A percentile compares a stretch with the other conserved stretches of the same genome.
These are phyloP conservation scores for Mustela nigripes DNA, from an alignment of 2,113 vertebrate genomes.

Conservation along the genomic window DNA sequence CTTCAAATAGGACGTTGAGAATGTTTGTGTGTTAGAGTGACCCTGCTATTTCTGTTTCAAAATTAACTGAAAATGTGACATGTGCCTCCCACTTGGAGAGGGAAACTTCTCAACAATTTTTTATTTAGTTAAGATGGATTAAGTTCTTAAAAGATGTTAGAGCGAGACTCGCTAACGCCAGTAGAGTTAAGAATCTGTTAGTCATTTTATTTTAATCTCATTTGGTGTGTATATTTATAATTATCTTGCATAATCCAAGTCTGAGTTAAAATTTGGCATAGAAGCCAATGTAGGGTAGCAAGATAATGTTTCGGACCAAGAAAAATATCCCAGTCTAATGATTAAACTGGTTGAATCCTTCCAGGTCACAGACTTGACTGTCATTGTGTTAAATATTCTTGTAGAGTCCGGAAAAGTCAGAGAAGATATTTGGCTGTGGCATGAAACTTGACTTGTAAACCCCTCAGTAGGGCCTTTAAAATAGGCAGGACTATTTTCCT, in stretches of 20 bases:
- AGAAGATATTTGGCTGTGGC: not conserved
- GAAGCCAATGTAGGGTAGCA: not conserved
- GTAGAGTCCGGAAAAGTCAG: not conserved
- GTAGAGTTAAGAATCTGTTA: slow-evolving; percentile 54
- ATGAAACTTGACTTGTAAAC: not conserved
- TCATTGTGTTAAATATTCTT: slow-evolving; percentile 38
- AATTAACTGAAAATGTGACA: slow-evolving; percentile 74
- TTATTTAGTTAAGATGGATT: slow-evolving; percentile 66
- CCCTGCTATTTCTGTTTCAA: slow-evolving; percentile 69
- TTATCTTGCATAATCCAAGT: slow-evolving; percentile 41
- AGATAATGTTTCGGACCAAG: slow-evolving; percentile 17
- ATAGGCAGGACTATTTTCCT: not conserved
- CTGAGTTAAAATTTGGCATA: slow-evolving; percentile 41
- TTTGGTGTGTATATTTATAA: slow-evolving; percentile 54
- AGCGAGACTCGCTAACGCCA: slow-evolving; percentile 31
- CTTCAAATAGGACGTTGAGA: slow-evolving; percentile 55
- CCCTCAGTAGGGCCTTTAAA: not conserved
- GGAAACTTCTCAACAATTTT: slow-evolving; percentile 55
- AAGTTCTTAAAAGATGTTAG: slow-evolving; percentile 77
- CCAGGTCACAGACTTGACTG: not conserved
- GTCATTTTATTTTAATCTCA: slow-evolving; percentile 62
- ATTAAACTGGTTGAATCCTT: not conserved
- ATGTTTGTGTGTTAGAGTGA: slow-evolving; percentile 46
- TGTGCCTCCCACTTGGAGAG: slow-evolving; percentile 57
- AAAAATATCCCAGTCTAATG: not conserved